Conservation (phyloP, 2,113 vertebrate species). For the Lethenteron camtschaticum region DNA sequence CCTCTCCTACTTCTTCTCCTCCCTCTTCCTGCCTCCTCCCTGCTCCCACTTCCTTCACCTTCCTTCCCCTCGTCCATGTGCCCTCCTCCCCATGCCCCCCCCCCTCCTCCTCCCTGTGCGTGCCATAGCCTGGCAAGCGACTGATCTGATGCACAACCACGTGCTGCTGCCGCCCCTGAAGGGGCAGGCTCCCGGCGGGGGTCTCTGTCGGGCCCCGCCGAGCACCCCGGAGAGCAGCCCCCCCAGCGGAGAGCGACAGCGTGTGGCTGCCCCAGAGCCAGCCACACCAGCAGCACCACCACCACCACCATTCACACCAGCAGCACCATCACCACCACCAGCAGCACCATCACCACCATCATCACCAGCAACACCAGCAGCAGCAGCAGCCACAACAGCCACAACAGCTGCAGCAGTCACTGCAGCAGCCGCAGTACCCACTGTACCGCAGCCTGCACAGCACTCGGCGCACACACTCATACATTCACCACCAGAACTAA, state of each 20-base stretch:
- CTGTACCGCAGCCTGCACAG: too few species aligned
- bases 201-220: conserved; percentile 78
- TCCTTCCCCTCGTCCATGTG: conserved; percentile 15
- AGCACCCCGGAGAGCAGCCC: conserved; percentile 74
- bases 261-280: conserved; percentile 99
- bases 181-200: conserved; percentile 66
- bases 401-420: too few species aligned
- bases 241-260: conserved; percentile 76
- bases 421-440: too few species aligned
- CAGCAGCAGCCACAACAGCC: too few species aligned
- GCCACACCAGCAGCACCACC: conserved; percentile 93
- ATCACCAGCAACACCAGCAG: too few species aligned
- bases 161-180: conserved; percentile 86
- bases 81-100: conserved; percentile 25
- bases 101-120: conserved; percentile 32
- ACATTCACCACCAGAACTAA: too few species aligned
- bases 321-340: conserved; percentile 23
- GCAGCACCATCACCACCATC: background rate
- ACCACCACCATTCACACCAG: conserved; percentile 99
- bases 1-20: conserved; percentile 19
- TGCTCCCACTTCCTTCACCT: conserved; percentile 34
- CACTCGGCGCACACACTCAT: too few species aligned
- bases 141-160: conserved; percentile 99
- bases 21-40: conserved; percentile 34
- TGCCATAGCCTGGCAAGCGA: conserved; percentile 95